These are phyloP conservation scores for Saccostrea cuccullata DNA, from an alignment of 1,140 invertebrate species.

Conservation along the genomic window DNA sequence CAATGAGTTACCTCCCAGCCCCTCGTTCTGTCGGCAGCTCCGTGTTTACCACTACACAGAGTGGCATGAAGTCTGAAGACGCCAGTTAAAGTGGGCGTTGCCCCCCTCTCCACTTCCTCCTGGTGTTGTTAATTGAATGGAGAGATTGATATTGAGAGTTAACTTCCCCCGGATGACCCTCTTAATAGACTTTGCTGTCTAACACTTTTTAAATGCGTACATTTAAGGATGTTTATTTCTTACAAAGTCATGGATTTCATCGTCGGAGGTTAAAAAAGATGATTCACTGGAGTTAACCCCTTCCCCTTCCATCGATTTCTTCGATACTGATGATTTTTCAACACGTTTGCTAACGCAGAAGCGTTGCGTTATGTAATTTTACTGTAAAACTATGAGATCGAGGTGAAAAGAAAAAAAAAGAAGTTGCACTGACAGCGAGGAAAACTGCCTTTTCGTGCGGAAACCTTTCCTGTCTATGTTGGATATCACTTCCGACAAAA, in stretches of 20 bases:
- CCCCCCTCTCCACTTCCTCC: not conserved
- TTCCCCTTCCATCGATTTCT: not conserved
- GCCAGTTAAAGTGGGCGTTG: slow-evolving; percentile 5
- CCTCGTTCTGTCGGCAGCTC: not conserved
- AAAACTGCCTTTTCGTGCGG: not conserved
- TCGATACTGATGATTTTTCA: not conserved
- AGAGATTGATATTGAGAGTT: slow-evolving; percentile 28
- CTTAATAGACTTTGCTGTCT: not conserved
- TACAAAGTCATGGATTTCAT: not conserved
- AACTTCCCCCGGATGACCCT: slow-evolving; percentile 1
- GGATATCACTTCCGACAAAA: not conserved
- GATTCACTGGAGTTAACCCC: not conserved
- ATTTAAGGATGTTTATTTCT: slow-evolving; percentile 29
- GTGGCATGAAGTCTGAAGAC: not conserved
- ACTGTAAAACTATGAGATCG: not conserved
- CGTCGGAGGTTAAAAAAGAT: not conserved
- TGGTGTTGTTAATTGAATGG: slow-evolving; percentile 16
- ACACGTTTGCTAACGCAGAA: not conserved
- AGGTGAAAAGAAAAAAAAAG: not conserved
- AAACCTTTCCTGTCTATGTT: not conserved
- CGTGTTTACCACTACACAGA: not conserved
- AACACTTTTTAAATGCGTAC: slow-evolving; percentile 3
- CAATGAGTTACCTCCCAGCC: not conserved
- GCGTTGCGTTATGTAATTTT: not conserved
- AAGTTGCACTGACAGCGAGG: not conserved